A percentile compares a stretch with the other conserved stretches of the same genome.
phyloP scores from a whole-genome alignment of 2,797 vertebrate genomes.

The Synaphobranchus kaupii region DNA sequence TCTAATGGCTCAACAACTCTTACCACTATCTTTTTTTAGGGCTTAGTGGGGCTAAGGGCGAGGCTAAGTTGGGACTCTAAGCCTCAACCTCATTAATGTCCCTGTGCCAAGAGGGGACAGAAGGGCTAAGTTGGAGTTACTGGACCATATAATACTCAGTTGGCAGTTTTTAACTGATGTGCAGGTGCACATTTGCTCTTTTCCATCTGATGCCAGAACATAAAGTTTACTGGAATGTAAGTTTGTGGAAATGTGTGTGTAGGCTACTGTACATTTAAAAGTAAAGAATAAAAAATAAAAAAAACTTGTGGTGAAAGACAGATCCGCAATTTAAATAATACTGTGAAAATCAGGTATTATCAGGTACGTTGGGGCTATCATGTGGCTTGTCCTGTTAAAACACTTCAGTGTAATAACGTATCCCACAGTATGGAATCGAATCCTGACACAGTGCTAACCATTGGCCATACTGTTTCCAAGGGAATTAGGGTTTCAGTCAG shows the following conservation, averaged over 20 bases:
- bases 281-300: not conserved
- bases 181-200: not conserved
- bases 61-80: not conserved
- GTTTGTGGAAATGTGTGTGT: not conserved
- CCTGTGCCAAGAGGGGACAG: not conserved
- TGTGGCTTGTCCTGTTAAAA: not conserved
- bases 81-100: not conserved
- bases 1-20: not conserved
- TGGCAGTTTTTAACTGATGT: not conserved
- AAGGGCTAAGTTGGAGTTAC: not conserved
- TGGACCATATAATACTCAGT: slow-evolving; percentile 8
- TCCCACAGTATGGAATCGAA: not conserved
- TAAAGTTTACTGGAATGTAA: not conserved
- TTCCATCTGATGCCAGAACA: not conserved
- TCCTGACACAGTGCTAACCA: not conserved
- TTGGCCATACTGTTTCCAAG: not conserved
- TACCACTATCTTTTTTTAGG: not conserved
- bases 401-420: not conserved
- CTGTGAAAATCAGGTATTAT: not conserved
- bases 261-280: not conserved
- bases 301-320: not conserved
- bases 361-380: not conserved
- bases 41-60: not conserved
- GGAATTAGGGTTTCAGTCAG: not conserved
- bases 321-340: not conserved